Conservation (phyloP, 2,888 invertebrate genomes). For the Diloba caeruleocephala region DNA sequence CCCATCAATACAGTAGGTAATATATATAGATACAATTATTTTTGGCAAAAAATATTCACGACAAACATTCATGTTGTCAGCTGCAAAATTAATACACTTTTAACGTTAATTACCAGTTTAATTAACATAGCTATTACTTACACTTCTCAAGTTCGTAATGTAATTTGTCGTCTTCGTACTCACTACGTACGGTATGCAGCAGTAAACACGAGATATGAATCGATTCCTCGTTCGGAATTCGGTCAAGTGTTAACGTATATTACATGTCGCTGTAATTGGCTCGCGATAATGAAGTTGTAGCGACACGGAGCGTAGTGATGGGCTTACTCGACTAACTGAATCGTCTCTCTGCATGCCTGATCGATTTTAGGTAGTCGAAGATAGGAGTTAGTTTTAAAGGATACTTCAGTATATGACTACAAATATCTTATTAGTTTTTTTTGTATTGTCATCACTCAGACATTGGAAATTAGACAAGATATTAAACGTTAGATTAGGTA, state of each 20-base stretch:
- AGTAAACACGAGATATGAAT: conserved; percentile 45
- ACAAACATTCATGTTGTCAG: too few species aligned
- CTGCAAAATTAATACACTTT: neutral
- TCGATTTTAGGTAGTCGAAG: conserved; percentile 8
- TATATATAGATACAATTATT: too few species aligned
- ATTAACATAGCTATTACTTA: neutral
- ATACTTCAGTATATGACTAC: neutral
- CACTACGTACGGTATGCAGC: conserved; percentile 28
- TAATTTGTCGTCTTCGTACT: conserved; percentile 13
- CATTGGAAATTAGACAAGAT: too few species aligned
- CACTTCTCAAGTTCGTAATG: neutral
- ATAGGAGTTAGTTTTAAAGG: neutral
- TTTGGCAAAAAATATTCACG: too few species aligned
- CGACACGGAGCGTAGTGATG: conserved; percentile 48
- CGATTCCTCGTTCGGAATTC: conserved; percentile 51
- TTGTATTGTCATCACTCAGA: too few species aligned
- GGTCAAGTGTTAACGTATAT: conserved; percentile 68
- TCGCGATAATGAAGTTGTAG: conserved; percentile 70
- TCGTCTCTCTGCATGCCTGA: conserved; percentile 18
- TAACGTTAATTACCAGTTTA: neutral
- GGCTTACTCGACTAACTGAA: conserved; percentile 36
- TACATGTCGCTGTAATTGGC: conserved; percentile 69
- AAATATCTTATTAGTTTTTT: too few species aligned
- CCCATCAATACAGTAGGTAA: too few species aligned
- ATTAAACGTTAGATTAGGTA: too few species aligned